phyloP scores from a whole-genome alignment of 2,113 vertebrate genomes.

The Ptychochromis oligacanthus region DNA sequence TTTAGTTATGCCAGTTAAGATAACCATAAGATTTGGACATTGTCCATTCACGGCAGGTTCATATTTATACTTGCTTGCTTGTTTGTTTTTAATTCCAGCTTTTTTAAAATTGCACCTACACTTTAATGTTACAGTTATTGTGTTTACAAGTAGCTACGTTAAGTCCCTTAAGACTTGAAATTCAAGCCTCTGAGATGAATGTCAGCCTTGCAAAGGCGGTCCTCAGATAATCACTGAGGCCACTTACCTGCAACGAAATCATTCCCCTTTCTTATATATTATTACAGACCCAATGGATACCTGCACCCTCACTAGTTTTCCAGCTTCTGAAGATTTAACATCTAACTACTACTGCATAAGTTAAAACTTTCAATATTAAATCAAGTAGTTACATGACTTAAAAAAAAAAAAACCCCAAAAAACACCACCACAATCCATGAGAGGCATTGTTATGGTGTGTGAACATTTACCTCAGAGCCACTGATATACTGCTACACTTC shows the following conservation, averaged over 20 bases:
- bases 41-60: background rate
- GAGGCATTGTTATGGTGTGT: background rate
- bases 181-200: background rate
- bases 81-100: background rate
- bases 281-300: too few relatives aligned
- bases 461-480: background rate
- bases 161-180: background rate
- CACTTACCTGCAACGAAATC: too few relatives aligned
- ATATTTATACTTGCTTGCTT: background rate
- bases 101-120: too few relatives aligned
- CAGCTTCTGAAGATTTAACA: background rate
- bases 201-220: too few relatives aligned
- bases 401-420: background rate
- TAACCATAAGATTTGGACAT: background rate
- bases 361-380: background rate
- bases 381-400: background rate
- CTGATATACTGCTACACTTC: background rate
- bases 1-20: background rate
- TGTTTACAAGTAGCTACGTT: too few relatives aligned
- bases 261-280: background rate
- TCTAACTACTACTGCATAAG: background rate
- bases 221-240: too few relatives aligned
- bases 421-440: background rate
- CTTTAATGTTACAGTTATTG: too few relatives aligned
- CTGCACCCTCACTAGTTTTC: background rate